phyloP scores from a whole-genome alignment of 2,113 vertebrate species.

The Phaethornis superciliosus region DNA sequence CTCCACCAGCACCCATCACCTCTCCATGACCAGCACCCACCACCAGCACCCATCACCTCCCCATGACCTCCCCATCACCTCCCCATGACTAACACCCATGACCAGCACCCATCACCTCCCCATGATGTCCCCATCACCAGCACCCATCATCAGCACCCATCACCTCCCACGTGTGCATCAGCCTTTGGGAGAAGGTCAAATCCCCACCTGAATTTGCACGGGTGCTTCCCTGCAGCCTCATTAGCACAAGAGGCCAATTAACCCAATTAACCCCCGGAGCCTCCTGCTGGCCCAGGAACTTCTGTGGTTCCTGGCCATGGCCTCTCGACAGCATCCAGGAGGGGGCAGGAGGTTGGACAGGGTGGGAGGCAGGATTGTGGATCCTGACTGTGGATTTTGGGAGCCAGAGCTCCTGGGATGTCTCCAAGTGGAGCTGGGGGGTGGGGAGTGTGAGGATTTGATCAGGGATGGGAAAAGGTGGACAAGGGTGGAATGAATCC shows the following conservation, averaged over 20 bases:
- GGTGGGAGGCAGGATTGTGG: background rate
- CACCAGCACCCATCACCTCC: no score
- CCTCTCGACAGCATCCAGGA: accelerated
- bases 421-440: background rate
- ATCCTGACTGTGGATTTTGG: background rate
- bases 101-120: background rate
- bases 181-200: background rate
- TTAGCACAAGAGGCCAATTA: background rate
- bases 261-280: background rate
- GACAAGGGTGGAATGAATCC: background rate
- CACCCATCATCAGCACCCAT: background rate
- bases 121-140: background rate
- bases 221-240: accelerated
- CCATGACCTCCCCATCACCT: no score
- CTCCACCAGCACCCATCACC: no score
- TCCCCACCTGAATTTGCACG: background rate
- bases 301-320: accelerated
- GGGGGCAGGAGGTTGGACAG: accelerated
- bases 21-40: no score
- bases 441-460: background rate
- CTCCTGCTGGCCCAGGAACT: background rate
- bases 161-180: accelerated
- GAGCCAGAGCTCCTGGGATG: accelerated
- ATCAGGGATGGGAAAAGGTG: no score
- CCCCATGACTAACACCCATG: no score